Evolutionary conservation across 2,113 vertebrate species (phyloP).

Genomic region (Puffinus mauretanicus): DNA sequence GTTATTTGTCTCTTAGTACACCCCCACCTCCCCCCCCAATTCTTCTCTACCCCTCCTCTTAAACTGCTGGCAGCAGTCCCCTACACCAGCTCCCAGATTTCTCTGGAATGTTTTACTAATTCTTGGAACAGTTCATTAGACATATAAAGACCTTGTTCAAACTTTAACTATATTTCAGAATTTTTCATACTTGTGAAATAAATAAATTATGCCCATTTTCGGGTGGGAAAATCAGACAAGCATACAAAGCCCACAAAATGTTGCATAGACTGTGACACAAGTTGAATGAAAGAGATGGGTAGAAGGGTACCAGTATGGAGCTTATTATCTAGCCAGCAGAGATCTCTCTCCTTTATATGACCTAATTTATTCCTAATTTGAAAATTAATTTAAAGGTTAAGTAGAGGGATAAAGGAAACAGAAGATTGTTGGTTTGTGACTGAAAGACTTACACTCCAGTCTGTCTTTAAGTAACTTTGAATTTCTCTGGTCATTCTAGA

Average conservation of each 20-base stretch:
- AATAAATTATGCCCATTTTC: background rate
- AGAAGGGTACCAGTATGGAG: background rate
- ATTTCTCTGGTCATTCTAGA: conserved; percentile 40
- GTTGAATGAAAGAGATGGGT: background rate
- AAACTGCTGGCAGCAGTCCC: background rate
- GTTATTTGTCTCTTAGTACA: background rate
- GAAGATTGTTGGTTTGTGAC: background rate
- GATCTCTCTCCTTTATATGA: background rate
- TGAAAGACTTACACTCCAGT: background rate
- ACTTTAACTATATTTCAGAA: background rate
- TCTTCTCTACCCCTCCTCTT: background rate
- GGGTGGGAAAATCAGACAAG: background rate
- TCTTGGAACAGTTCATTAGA: background rate
- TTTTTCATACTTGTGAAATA: background rate
- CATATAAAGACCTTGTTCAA: background rate
- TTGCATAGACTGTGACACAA: background rate
- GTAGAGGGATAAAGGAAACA: background rate
- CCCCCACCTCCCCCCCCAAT: background rate
- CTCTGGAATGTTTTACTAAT: background rate
- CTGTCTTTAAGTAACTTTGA: conserved; percentile 20
- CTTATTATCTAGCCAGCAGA: background rate
- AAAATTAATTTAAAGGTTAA: background rate
- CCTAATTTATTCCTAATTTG: background rate
- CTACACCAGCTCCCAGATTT: background rate
- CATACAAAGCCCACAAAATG: background rate